Percentiles rank a stretch among this genome's conserved stretches.
Conservation (phyloP, 1,140 invertebrate genomes). For the Cydia amplana region DNA sequence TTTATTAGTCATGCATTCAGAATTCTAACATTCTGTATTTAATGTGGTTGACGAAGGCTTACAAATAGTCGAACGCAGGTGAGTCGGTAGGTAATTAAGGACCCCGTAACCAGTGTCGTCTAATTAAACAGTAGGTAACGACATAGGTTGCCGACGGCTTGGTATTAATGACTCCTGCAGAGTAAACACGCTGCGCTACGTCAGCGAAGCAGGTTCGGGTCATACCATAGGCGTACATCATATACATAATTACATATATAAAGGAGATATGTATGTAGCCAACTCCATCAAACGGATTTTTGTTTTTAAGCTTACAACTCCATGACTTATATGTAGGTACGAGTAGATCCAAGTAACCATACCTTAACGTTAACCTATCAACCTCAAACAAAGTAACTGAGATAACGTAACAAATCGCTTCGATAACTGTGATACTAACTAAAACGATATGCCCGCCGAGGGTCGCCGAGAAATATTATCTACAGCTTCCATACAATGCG, state of each 20-base stretch:
- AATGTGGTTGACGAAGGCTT: neutral
- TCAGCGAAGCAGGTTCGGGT: neutral
- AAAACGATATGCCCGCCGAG: slow-evolving; percentile 54
- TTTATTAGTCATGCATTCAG: slow-evolving; percentile 34
- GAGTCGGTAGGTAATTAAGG: slow-evolving; percentile 49
- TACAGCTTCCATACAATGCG: slow-evolving; percentile 35
- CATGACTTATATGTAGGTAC: slow-evolving; percentile 46
- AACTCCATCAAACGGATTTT: neutral
- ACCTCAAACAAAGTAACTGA: slow-evolving; percentile 69
- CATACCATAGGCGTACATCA: neutral
- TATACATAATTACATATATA: neutral
- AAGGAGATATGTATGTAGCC: too few relatives aligned
- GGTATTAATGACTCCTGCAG: slow-evolving; percentile 17
- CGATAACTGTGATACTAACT: slow-evolving; percentile 63
- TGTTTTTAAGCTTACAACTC: slow-evolving; percentile 41
- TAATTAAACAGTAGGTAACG: slow-evolving; percentile 40
- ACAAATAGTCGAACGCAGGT: slow-evolving; percentile 34
- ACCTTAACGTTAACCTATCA: slow-evolving; percentile 70
- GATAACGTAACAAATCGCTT: slow-evolving; percentile 75
- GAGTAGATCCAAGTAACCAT: slow-evolving; percentile 51
- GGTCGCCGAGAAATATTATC: slow-evolving; percentile 70
- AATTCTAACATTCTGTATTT: neutral
- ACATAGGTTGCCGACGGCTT: slow-evolving; percentile 17
- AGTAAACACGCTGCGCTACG: neutral
- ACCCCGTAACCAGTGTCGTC: slow-evolving; percentile 41